These are phyloP conservation scores for Elymnias hypermnestra DNA, from an alignment of 1,140 invertebrate species.

Conservation along the genomic window DNA sequence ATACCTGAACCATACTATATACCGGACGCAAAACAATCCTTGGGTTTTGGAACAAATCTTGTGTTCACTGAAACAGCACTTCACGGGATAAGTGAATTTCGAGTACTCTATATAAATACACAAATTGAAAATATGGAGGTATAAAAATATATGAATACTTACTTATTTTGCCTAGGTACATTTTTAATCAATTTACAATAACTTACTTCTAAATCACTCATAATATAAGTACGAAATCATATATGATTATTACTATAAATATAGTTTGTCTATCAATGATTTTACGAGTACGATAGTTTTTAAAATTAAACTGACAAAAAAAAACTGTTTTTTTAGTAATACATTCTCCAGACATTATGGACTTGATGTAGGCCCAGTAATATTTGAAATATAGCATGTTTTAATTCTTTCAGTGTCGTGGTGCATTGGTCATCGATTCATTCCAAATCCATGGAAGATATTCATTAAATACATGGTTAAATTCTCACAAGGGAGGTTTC, in stretches of 20 bases:
- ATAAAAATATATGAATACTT: background rate
- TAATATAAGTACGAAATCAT: too few species aligned
- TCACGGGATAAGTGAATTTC: constrained; percentile 86
- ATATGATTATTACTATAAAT: too few species aligned
- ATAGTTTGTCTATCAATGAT: too few species aligned
- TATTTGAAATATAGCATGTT: too few species aligned
- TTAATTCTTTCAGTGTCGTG: constrained; percentile 77
- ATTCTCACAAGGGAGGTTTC: constrained; percentile 83
- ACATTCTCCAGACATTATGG: too few species aligned
- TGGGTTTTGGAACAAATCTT: constrained; percentile 79
- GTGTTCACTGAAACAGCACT: constrained; percentile 83
- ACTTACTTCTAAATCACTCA: too few species aligned
- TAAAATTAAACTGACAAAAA: too few species aligned
- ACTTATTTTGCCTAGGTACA: background rate
- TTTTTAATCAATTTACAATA: too few species aligned
- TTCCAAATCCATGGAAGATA: constrained; percentile 85
- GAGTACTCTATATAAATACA: constrained; percentile 72
- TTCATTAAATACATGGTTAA: constrained; percentile 82
- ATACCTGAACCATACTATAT: constrained; percentile 87
- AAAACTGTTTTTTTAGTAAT: too few species aligned
- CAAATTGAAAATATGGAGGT: constrained; percentile 61
- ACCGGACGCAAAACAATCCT: constrained; percentile 83
- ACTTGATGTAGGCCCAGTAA: too few species aligned
- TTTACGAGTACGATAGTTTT: too few species aligned
- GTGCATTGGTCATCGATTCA: constrained; percentile 80